Percentiles rank a stretch among this genome's conserved stretches.
Conservation (phyloP, 1,140 invertebrate genomes). For the Drosophila melanogaster region DNA sequence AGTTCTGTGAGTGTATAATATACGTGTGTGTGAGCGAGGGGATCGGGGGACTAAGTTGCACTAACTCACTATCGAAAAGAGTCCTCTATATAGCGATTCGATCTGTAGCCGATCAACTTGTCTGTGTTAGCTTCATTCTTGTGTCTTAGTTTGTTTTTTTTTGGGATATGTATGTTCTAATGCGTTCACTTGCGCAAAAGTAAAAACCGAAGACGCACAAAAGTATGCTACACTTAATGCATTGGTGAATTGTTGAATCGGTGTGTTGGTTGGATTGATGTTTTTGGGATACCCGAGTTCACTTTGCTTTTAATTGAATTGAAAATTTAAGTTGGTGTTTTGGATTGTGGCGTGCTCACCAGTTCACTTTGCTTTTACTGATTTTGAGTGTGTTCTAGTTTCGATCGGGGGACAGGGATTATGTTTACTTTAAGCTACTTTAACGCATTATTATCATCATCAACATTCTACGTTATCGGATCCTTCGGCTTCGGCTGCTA, state of each 20-base stretch:
- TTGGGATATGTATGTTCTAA: constrained; percentile 48
- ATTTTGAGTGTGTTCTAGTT: constrained; percentile 10
- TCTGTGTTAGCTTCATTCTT: background rate
- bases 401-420: constrained; percentile 12
- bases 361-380: constrained; percentile 69
- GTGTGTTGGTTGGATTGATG: constrained; percentile 6
- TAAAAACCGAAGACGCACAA: constrained; percentile 47
- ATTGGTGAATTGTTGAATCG: constrained; percentile 4
- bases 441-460: constrained; percentile 73
- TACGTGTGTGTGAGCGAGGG: constrained; percentile 24
- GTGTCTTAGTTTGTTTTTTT: background rate
- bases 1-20: constrained; percentile 51
- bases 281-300: constrained; percentile 45
- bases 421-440: constrained; percentile 58
- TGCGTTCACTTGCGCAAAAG: constrained; percentile 29
- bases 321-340: constrained; percentile 8
- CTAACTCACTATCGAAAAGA: constrained; percentile 33
- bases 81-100: constrained; percentile 26
- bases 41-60: constrained; percentile 29
- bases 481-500: constrained; percentile 59
- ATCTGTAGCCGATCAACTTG: constrained; percentile 17
- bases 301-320: constrained; percentile 58
- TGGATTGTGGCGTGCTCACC: constrained; percentile 17
- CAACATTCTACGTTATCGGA: constrained; percentile 44
- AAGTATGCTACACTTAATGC: constrained; percentile 47